Percentiles rank a stretch among this genome's conserved stretches.
These are phyloP conservation scores for Caenorhabditis sulstoni DNA, from an alignment of 2,888 invertebrate genomes.

Conservation along the genomic window DNA sequence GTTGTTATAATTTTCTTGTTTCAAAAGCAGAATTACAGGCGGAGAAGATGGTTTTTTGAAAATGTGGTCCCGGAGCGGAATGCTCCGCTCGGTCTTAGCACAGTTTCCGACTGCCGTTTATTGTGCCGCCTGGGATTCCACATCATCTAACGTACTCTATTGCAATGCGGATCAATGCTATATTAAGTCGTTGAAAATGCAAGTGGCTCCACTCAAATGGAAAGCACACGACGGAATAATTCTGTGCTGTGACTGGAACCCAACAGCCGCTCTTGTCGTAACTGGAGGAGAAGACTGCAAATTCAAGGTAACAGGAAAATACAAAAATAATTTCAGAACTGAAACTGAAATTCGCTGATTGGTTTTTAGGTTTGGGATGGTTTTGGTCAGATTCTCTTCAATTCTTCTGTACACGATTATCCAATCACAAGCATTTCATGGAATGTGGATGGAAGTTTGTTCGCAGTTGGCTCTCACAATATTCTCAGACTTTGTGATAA, in stretches of 20 bases:
- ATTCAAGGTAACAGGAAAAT: slow-evolving; percentile 85
- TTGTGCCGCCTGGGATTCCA: slow-evolving; percentile 74
- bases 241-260: slow-evolving; percentile 85
- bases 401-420: slow-evolving; percentile 90
- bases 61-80: slow-evolving; percentile 95
- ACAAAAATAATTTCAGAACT: not conserved
- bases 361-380: slow-evolving; percentile 88
- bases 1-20: slow-evolving; percentile 22
- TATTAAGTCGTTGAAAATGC: slow-evolving; percentile 84
- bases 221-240: slow-evolving; percentile 96
- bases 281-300: slow-evolving; percentile 87
- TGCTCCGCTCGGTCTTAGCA: slow-evolving; percentile 90
- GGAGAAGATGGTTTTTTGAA: slow-evolving; percentile 97
- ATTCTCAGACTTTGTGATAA: slow-evolving; percentile 93
- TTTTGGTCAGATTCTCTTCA: slow-evolving; percentile 91
- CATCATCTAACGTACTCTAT: slow-evolving; percentile 82
- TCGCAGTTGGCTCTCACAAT: slow-evolving; percentile 94
- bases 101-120: slow-evolving; percentile 83
- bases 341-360: slow-evolving; percentile 26
- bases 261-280: slow-evolving; percentile 84
- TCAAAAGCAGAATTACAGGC: slow-evolving; percentile 82
- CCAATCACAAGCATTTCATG: slow-evolving; percentile 93
- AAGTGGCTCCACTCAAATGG: slow-evolving; percentile 85
- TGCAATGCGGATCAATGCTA: slow-evolving; percentile 84
- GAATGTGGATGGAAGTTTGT: slow-evolving; percentile 92